Evolutionary conservation across 2,113 vertebrate genomes (phyloP), one percentile per base, ranked within the genome.

Genomic region (Emydura subglobosa): DNA sequence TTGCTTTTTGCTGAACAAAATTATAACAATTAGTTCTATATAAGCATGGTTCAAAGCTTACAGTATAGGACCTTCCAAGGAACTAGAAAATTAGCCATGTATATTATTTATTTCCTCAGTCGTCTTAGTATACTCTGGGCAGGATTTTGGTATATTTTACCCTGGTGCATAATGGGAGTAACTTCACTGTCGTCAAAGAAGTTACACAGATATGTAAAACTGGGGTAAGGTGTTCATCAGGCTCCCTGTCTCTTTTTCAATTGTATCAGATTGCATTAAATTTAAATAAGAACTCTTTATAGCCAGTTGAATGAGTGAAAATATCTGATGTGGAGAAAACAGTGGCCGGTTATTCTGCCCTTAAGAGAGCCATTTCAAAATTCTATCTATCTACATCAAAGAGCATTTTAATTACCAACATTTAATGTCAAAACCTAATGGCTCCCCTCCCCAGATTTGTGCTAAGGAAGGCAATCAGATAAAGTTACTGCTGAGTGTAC

Each of bases 381-480:
- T 94, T 94, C 47, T 57, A 27, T 87, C 44, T 81, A 88, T 31
- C 90, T 94, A 79, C 83, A 95, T 79, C 47, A 94, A 87, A 97
- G 88, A 29, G 59, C 53, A 94, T 97, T 95, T 93, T 79, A 96
- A 92, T 44, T 42, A 44, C n/a, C 79, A 22, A 57, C 12, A 86
- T 93, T 85, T 93, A 95, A 91, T 49, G 39, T 5, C 13, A 24
- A 21, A 83, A 82, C 44, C 29, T 86, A 10, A 54, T 19, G 74
- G n/a, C n/a, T 24, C 2, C 34, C 50, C 27, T 3, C 2, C 5
- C 31, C 17, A 17, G 47, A 78, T 91, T 83, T 0, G n/a, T 86
- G 19, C 50, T 95, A 82, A 90, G 92, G 82, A 59, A 92, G 57
- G 57, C 53, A 95, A 59, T 74, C 51, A 83, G 55, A 91, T 79